phyloP scores from a whole-genome alignment of 2,113 vertebrate species.

The Tylochromis polylepis region DNA sequence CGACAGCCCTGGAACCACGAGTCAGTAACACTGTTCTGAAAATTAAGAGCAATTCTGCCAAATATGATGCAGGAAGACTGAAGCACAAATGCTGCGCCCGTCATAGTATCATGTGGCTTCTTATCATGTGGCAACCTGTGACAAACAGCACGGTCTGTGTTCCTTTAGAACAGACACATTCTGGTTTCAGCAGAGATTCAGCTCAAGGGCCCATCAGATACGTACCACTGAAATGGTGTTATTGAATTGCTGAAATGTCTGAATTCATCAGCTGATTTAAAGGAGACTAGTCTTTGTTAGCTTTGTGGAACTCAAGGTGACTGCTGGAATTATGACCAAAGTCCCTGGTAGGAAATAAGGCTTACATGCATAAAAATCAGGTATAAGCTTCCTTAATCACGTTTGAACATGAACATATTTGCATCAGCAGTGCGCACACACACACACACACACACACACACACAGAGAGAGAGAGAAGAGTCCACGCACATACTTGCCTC shows the following conservation, averaged over 20 bases:
- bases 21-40: neutral
- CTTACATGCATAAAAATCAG: neutral
- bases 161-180: neutral
- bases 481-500: neutral
- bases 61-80: neutral
- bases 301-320: neutral
- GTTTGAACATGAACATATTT: neutral
- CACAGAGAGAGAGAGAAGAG: neutral
- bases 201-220: neutral
- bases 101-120: neutral
- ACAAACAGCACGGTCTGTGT: neutral
- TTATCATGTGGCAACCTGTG: neutral
- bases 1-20: neutral
- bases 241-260: neutral
- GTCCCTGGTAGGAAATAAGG: constrained; percentile 9
- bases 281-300: neutral
- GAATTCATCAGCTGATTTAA: neutral
- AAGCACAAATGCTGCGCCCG: neutral
- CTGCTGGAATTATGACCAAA: neutral
- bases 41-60: neutral
- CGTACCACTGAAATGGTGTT: neutral
- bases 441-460: neutral
- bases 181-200: neutral
- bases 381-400: neutral
- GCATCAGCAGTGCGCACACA: neutral